These are phyloP conservation scores for Formica exsecta DNA, from an alignment of 1,140 invertebrate genomes.

Conservation along the genomic window DNA sequence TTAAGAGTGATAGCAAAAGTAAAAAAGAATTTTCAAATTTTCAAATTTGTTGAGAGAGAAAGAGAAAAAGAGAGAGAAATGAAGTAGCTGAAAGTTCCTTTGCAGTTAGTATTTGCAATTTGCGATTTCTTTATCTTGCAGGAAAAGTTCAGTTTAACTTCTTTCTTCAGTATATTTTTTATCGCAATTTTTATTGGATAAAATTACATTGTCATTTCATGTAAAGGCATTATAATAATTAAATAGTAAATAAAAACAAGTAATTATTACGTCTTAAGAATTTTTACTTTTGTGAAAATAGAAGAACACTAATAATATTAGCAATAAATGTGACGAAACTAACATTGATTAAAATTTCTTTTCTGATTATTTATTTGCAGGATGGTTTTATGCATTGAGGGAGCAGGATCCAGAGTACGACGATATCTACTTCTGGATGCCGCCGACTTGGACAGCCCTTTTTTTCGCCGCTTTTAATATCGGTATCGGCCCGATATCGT, in stretches of 20 bases:
- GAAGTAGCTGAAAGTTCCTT: not conserved
- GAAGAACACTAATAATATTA: not conserved
- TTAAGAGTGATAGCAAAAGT: too few relatives aligned
- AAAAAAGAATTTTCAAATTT: too few relatives aligned
- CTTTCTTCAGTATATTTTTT: not conserved
- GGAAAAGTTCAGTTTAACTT: not conserved
- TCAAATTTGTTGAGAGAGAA: too few relatives aligned
- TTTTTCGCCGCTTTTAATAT: conserved; percentile 86
- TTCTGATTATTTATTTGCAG: conserved; percentile 60
- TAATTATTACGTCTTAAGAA: too few relatives aligned
- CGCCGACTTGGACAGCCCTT: conserved; percentile 87
- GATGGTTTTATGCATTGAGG: conserved; percentile 75
- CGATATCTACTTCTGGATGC: conserved; percentile 85
- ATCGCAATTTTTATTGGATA: not conserved
- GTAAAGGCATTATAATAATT: too few relatives aligned
- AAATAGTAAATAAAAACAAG: too few relatives aligned
- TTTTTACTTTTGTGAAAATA: too few relatives aligned
- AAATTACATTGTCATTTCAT: too few relatives aligned
- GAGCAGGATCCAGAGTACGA: conserved; percentile 79
- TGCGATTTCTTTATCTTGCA: not conserved
- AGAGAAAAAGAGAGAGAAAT: not conserved
- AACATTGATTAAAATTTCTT: not conserved
- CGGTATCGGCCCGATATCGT: conserved; percentile 88
- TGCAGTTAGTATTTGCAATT: not conserved
- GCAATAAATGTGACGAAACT: not conserved